phyloP scores from a whole-genome alignment of 2,797 vertebrate genomes.

The Glossophaga mutica region DNA sequence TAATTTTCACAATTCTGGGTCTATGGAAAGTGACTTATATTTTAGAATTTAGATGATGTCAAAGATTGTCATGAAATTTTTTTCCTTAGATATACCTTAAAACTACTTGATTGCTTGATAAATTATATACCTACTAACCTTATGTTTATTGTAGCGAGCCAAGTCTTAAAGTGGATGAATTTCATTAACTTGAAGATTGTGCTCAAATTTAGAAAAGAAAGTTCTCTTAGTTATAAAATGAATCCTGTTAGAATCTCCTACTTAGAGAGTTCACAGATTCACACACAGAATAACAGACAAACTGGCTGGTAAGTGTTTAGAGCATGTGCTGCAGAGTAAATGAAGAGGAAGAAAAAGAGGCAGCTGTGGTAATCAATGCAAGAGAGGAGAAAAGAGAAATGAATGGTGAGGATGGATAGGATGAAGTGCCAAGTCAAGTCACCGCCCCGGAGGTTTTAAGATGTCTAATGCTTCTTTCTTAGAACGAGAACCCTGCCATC shows the following conservation, averaged over 20 bases:
- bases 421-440: not conserved
- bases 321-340: not conserved
- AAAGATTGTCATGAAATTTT: not conserved
- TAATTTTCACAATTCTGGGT: not conserved
- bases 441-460: not conserved
- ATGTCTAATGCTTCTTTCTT: not conserved
- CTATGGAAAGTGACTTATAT: not conserved
- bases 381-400: not conserved
- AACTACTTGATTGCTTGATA: not conserved
- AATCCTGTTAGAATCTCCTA: not conserved
- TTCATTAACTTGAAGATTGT: not conserved
- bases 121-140: not conserved
- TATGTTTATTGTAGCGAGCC: not conserved
- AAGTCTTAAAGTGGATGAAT: not conserved
- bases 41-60: not conserved
- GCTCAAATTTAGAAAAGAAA: not conserved
- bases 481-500: not conserved
- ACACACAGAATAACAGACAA: accelerated
- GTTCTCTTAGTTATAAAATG: not conserved
- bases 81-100: not conserved
- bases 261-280: not conserved
- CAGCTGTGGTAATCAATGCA: accelerated
- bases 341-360: not conserved
- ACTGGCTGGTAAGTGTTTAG: not conserved
- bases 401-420: not conserved